These are phyloP conservation scores for Strigamia transsilvanica DNA, from an alignment of 2,888 invertebrate species.

Conservation along the genomic window DNA sequence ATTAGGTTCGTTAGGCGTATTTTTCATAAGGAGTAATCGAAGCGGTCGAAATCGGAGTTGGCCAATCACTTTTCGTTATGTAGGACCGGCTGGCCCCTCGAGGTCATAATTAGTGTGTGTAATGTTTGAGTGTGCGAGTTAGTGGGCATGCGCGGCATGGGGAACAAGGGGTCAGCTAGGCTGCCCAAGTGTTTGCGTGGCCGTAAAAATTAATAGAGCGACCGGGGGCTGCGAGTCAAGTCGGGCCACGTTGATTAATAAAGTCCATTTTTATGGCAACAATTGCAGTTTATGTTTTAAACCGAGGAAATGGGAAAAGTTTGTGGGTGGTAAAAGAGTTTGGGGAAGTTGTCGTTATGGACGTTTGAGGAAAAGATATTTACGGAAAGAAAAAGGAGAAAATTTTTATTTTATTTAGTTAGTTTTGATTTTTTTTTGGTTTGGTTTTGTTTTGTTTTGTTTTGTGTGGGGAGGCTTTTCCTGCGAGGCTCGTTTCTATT, in stretches of 20 bases:
- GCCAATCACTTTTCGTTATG: background rate
- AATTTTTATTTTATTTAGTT: background rate
- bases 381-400: background rate
- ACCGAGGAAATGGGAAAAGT: background rate
- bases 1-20: constrained; percentile 40
- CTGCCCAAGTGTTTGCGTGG: constrained; percentile 32
- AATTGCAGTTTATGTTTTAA: constrained; percentile 2
- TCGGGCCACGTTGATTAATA: constrained; percentile 45
- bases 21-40: constrained; percentile 18
- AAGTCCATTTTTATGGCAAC: constrained; percentile 43
- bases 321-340: constrained; percentile 12
- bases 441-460: background rate
- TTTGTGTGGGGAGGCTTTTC: background rate
- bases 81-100: background rate
- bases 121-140: constrained; percentile 36
- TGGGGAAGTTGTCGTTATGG: background rate
- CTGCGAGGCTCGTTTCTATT: constrained; percentile 44
- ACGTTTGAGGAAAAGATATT: background rate
- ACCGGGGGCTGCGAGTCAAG: constrained; percentile 40
- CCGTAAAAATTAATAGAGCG: constrained; percentile 47
- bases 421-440: background rate
- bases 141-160: constrained; percentile 5
- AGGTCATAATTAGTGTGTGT: constrained; percentile 45
- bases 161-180: constrained; percentile 10
- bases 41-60: constrained; percentile 13